Conservation (phyloP, 1,140 invertebrate genomes). For the Augochlora pura region DNA sequence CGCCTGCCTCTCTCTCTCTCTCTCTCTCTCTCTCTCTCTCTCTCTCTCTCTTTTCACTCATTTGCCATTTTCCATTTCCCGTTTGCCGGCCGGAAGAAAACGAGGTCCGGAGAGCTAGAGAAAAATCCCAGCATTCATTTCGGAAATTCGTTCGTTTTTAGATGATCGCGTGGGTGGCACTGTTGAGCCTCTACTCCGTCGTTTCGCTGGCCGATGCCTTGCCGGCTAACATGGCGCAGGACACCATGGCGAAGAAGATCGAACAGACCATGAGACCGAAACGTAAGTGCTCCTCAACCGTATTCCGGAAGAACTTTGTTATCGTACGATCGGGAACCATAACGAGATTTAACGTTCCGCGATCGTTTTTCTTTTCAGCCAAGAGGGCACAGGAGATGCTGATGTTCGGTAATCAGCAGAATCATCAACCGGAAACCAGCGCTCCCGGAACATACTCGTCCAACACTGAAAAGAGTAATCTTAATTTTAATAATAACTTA, state of each 20-base stretch:
- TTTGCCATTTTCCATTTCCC: too few species aligned
- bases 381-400: constrained; percentile 78
- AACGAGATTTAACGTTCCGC: too few species aligned
- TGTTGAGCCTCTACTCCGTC: constrained; percentile 61
- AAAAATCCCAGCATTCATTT: background rate
- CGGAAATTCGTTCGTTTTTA: constrained; percentile 33
- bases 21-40: too few species aligned
- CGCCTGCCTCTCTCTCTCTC: too few species aligned
- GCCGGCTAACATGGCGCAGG: constrained; percentile 61
- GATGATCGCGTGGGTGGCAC: constrained; percentile 65
- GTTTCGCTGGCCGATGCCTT: constrained; percentile 54
- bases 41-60: too few species aligned
- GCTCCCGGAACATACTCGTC: constrained; percentile 49
- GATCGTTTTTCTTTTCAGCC: constrained; percentile 63
- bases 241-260: constrained; percentile 53
- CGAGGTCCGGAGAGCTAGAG: background rate
- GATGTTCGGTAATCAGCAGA: constrained; percentile 79
- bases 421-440: constrained; percentile 63
- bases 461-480: constrained; percentile 70
- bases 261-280: constrained; percentile 67
- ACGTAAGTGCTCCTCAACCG: constrained; percentile 53
- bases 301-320: background rate
- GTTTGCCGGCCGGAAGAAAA: too few species aligned
- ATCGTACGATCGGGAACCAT: too few species aligned
- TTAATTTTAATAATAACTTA: too few species aligned